Evolutionary conservation across 2,113 vertebrate genomes (phyloP), one percentile per base, ranked within the genome.

Genomic region (Thamnaconus septentrionalis): DNA sequence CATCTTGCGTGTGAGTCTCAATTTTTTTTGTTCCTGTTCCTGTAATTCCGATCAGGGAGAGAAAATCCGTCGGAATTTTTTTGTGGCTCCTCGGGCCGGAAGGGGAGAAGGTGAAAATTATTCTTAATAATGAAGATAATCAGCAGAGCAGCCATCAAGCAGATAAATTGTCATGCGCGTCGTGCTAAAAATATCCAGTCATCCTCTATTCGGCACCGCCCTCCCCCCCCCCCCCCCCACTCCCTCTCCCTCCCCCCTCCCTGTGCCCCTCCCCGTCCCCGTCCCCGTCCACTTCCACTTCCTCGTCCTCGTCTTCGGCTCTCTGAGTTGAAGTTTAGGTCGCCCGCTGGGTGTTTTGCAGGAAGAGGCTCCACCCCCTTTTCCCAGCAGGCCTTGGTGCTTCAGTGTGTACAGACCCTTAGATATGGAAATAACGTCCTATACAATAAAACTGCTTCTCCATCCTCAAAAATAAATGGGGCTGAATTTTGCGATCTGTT

Each of bases 81-180:
- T 31, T 2, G 18, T 31, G 87, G 92, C 87, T 94, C 93, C 94
- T 5, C 94, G 91, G 94, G 93, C 80, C 18, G 2, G 18, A 31
- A 71, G 76, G 71, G 76, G 66, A 78, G 56, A 90, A 82, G 92
- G 93, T 93, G 92, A 94, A 93, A 94, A 93, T 91, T 91, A 95
- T 94, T 95, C 93, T 95, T 85, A 95, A 95, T 95, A 94, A 95
- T 94, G 92, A 93, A 31, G 94, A 95, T 96, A 96, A 94, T 98
- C 94, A 97, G 96, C 95, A 97, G 94, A 94, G 95, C 94, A 97
- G 95, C 96, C 95, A 98, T 96, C 94, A 97, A 97, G 96, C 96
- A 97, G 96, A 96, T 96, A 96, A 98, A 98, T 96, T 95, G 95
- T 97, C 96, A 98, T 98, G 96, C 96, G 95, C 94, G 89, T 96